Evolutionary conservation across 2,113 vertebrate species (phyloP), one percentile per base, ranked within the genome.

Genomic region (Oryzias woworae): DNA sequence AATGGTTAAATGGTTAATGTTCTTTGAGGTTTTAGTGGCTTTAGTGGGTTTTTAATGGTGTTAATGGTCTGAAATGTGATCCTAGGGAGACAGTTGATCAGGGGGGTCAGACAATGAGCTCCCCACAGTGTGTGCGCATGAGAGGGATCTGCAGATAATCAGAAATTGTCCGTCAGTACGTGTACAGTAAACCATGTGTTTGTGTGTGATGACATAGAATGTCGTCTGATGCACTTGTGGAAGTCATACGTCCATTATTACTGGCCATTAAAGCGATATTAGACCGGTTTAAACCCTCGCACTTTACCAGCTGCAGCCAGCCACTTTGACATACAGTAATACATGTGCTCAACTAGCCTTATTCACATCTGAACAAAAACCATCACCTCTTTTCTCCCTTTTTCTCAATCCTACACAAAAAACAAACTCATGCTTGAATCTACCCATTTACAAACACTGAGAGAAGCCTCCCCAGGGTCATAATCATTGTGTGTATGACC

Each of bases 21-120:
- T 89, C 81, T 85, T 83, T 87, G 87, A 87, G 89, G 87, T 88
- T 88, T 90, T 87, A 89, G 89, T 87, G 88, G 88, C 80, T 90
- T 88, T 88, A 90, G 89, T 89, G 89, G 88, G 53, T 90, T 88
- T 89, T 85, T 90, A 90, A 88, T 90, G 89, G 86, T 89, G 86
- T 88, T 88, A 87, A 90, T 90, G 89, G 87, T 84, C 82, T 88
- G 89, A 88, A 90, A 90, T 80, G 82, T 81, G 87, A 90, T 90
- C 86, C 86, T 73, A 48, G 73, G 22, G 85, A 88, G 86, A 73
- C 80, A 85, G 85, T 83, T 77, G 75, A 89, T 86, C 82, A 69
- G 78, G 82, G 82, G 80, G 81, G 69, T 87, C 73, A 87, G 84
- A 85, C 82, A 74, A 81, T 77, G 74, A 87, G 83, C 82, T 81